Evolutionary conservation across 35 echinoderm and acorn worm species (phyloP).

Genomic region (Diadema setosum): DNA sequence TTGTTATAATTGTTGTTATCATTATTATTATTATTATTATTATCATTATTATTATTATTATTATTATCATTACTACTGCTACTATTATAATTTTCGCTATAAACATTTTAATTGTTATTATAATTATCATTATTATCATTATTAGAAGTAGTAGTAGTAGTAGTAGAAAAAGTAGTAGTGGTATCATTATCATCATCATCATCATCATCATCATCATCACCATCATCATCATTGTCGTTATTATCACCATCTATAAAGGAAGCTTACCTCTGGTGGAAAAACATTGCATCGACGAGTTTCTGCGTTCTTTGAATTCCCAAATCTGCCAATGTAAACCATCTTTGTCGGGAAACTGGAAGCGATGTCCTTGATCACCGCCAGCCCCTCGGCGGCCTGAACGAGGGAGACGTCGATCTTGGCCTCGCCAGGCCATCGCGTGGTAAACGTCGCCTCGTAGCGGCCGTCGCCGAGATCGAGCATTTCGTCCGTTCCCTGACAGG

Average conservation of each 20-base stretch:
- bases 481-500: background rate
- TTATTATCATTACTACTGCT: background rate
- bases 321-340: background rate
- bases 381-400: constrained; percentile 19
- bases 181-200: background rate
- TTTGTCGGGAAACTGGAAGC: background rate
- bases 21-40: background rate
- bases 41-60: background rate
- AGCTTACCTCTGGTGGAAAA: background rate
- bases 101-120: too few relatives aligned
- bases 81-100: background rate
- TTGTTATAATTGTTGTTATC: too few relatives aligned
- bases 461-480: constrained; percentile 21
- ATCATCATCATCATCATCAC: background rate
- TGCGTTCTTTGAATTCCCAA: background rate
- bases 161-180: too few relatives aligned
- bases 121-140: too few relatives aligned
- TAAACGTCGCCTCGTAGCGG: constrained; percentile 27
- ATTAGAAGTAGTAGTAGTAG: too few relatives aligned
- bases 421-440: constrained; percentile 10
- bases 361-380: background rate
- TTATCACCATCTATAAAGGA: background rate
- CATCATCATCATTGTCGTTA: background rate
- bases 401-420: constrained; percentile 15
- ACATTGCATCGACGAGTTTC: background rate